Evolutionary conservation across 2,888 invertebrate genomes (phyloP).

Genomic region (Sicus ferrugineus): DNA sequence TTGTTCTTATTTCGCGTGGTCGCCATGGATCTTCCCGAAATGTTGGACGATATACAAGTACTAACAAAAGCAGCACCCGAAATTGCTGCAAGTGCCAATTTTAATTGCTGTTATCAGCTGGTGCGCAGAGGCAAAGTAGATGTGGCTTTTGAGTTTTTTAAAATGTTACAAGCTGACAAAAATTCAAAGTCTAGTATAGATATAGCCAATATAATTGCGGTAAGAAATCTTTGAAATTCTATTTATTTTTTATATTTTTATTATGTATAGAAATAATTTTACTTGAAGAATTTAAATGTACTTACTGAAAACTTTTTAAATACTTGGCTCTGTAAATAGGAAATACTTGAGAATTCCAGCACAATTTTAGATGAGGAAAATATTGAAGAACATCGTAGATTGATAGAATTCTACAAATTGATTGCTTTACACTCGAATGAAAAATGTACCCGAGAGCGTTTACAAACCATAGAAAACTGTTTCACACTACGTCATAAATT

Average conservation of each 20-base stretch:
- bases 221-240: conserved; percentile 37
- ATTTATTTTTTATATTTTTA: background rate
- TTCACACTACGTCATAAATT: conserved; percentile 52
- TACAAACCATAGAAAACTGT: conserved; percentile 51
- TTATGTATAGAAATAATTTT: background rate
- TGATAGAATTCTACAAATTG: conserved; percentile 57
- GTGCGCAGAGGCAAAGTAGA: conserved; percentile 58
- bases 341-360: conserved; percentile 47
- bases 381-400: conserved; percentile 48
- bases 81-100: conserved; percentile 55
- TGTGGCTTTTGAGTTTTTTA: conserved; percentile 54
- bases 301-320: conserved; percentile 13
- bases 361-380: conserved; percentile 40
- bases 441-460: conserved; percentile 44
- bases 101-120: conserved; percentile 61
- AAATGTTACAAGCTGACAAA: conserved; percentile 49
- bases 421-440: conserved; percentile 46
- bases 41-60: conserved; percentile 59
- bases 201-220: conserved; percentile 52
- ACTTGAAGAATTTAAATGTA: background rate
- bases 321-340: conserved; percentile 39
- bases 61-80: conserved; percentile 59
- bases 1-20: conserved; percentile 61
- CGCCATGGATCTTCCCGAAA: conserved; percentile 59
- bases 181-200: conserved; percentile 48